Evolutionary conservation across 2,888 invertebrate genomes (phyloP), one percentile per base, ranked within the genome.

Genomic region (Ophion slaviceki): DNA sequence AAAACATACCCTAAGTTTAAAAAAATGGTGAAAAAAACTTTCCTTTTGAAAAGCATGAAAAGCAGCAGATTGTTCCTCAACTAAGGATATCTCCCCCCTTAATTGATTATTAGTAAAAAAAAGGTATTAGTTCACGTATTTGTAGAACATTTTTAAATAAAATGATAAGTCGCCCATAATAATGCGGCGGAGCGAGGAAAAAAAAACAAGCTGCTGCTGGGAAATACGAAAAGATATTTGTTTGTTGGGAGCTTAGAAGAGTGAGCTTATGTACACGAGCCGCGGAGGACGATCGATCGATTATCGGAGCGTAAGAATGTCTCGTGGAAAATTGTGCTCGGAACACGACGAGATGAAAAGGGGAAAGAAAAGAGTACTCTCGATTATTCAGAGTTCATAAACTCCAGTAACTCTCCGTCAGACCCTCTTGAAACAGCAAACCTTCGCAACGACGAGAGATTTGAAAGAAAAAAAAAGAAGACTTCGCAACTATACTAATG

Each of bases 241-340:
- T 84, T 77, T 81, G 80, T 57, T 36, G 62, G 67, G 40, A 77
- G 77, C 68, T 84, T 68, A 61, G 53, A 77, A 84, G 77, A 77
- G 67, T 76, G 67, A 77, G 17, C 53, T 53, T 53, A 5, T 40
- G 20, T 67, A 40, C 32, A 68, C 47, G n/a, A 40, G 67, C 59
- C 20, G 17, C 24, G 67, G 57, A 68, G 40, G 61, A 53, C 64
- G 57, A 77, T 68, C 78, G 68, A 78, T 78, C 68, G 78, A 78
- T 77, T 66, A 77, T 67, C 76, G 36, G 57, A 77, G 76, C 76
- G 61, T 61, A 74, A 61, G 61, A 74, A 72, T 72, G 72, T 72
- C 36, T 17, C 59, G 17, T 64, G 67, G 75, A 66, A 77, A 82
- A 59, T 75, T 72, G 40, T 53, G 68, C 61, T 59, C 11, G 36